Evolutionary conservation across 2,888 invertebrate genomes (phyloP), one percentile per base, ranked within the genome.

Genomic region (Tanypteryx hageni): DNA sequence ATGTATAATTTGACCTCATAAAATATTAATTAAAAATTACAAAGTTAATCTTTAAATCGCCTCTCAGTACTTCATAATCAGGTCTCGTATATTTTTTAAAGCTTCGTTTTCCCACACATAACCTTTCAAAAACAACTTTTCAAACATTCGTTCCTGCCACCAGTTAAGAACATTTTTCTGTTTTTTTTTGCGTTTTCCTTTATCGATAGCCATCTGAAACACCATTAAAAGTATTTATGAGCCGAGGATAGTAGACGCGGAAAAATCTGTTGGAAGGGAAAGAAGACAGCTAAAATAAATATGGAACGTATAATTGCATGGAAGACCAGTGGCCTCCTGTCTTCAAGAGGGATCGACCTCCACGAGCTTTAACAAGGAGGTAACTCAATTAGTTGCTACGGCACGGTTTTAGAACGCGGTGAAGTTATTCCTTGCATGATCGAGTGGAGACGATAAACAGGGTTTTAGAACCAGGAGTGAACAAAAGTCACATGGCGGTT

Each of bases 311-410:
- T 89, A 89, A 89, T 89, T 89, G 89, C 89, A 68, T 89, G 89
- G 89, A 89, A 89, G 89, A 89, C 89, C 89, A 89, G 89, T 89
- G 89, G 89, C 64, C 89, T 56, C 64, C 64, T 89, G 89, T 89
- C 89, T 89, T 89, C 64, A 31, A 89, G 68, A 89, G 85, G 27
- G 56, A 89, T 89, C 89, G 89, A 89, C 89, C 89, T 56, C 44
- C 44, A 44, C 61, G 44, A 68, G 89, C 64, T 89, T 68, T 89
- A 89, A 89, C 89, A 89, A 89, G 89, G 44, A 89, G 89, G 89
- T 68, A 89, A 89, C 89, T 89, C 89, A 68, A 89, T 89, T 89
- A 89, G 64, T 18, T 89, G 89, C 64, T 44, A 8, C 64, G 31
- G 68, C 89, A 68, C 89, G 89, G 89, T 68, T 89, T 89, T 89